Conservation (phyloP, 2,113 vertebrate genomes). For the Eptatretus burgeri region DNA sequence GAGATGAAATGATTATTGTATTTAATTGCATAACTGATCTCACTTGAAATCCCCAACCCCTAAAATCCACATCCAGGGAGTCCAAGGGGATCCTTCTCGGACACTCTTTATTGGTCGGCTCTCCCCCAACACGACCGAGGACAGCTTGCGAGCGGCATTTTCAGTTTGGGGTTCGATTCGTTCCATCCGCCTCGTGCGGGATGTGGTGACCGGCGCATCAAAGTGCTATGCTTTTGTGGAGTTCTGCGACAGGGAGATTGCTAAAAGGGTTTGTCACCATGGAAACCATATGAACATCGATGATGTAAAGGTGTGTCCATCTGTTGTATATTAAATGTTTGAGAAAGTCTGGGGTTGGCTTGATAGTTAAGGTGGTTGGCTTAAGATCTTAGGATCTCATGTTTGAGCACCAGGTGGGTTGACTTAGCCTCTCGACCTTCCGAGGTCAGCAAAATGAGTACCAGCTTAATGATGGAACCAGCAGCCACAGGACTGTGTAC, state of each 20-base stretch:
- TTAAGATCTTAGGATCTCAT: too few relatives aligned
- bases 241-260: constrained; percentile 49
- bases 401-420: too few relatives aligned
- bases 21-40: too few relatives aligned
- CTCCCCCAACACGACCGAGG: constrained; percentile 53
- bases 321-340: too few relatives aligned
- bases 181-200: constrained; percentile 45
- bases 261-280: constrained; percentile 45
- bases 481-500: too few relatives aligned
- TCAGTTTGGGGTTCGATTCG: constrained; percentile 60
- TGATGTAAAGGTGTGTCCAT: constrained; percentile 14
- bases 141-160: constrained; percentile 45
- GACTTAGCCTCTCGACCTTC: too few relatives aligned
- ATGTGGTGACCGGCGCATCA: constrained; percentile 63
- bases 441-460: too few relatives aligned
- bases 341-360: too few relatives aligned
- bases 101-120: constrained; percentile 57
- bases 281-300: constrained; percentile 60
- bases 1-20: too few relatives aligned
- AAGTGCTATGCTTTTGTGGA: constrained; percentile 69
- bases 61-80: constrained; percentile 50
- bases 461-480: too few relatives aligned
- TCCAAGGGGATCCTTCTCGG: constrained; percentile 46
- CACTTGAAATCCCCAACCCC: constrained; percentile 13
- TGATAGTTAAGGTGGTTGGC: too few relatives aligned